Conservation (phyloP, 2,113 vertebrate species). For the Pterocles gutturalis region DNA sequence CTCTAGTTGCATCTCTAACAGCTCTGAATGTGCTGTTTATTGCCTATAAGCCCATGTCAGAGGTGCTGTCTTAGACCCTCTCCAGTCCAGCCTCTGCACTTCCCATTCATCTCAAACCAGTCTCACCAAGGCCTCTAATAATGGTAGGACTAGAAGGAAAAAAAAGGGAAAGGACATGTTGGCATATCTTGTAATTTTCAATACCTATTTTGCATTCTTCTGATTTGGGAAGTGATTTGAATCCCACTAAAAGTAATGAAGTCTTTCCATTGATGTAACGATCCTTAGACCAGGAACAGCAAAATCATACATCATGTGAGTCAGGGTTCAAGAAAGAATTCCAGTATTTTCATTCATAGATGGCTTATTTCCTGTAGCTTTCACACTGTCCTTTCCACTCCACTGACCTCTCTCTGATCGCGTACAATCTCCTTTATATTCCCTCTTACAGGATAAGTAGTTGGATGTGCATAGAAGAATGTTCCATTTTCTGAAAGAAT, state of each 20-base stretch:
- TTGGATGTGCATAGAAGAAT: slow-evolving; percentile 35
- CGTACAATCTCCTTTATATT: slow-evolving; percentile 16
- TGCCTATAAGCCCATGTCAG: neutral
- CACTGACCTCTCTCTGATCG: slow-evolving; percentile 55
- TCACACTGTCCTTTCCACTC: slow-evolving; percentile 64
- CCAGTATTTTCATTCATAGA: slow-evolving; percentile 42
- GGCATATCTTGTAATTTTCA: neutral
- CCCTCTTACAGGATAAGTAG: slow-evolving; percentile 21
- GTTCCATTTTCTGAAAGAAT: slow-evolving; percentile 51
- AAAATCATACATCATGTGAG: slow-evolving; percentile 15
- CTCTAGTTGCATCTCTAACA: slow-evolving; percentile 11
- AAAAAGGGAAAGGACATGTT: neutral
- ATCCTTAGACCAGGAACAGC: neutral
- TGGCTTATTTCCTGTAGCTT: slow-evolving; percentile 61
- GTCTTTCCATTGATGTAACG: neutral
- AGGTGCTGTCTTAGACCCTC: neutral
- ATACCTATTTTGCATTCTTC: neutral
- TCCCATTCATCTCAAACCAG: neutral
- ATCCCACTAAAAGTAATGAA: slow-evolving; percentile 12
- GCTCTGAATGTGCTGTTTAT: neutral
- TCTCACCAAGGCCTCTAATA: neutral
- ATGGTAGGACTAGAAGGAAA: neutral
- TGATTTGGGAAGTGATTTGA: neutral
- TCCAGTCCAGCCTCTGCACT: neutral
- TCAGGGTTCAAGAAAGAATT: slow-evolving; percentile 28